Conservation (phyloP, 2,113 vertebrate genomes). For the Perccottus glenii region DNA sequence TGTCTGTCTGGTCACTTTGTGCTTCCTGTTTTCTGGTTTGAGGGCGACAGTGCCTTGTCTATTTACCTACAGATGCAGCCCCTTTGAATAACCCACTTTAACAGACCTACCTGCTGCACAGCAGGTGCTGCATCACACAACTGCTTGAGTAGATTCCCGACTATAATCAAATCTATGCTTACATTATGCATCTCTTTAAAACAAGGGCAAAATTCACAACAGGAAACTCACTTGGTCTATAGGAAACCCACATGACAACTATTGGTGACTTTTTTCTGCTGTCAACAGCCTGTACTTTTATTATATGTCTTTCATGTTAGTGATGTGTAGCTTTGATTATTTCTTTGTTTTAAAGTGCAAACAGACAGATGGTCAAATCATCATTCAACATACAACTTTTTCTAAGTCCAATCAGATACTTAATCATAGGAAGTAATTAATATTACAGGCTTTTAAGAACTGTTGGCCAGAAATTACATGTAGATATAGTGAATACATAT, state of each 20-base stretch:
- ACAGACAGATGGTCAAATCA: too few relatives aligned
- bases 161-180: background rate
- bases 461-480: too few relatives aligned
- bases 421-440: too few relatives aligned
- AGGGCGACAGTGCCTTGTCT: constrained; percentile 56
- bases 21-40: constrained; percentile 58
- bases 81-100: constrained; percentile 45
- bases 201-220: background rate
- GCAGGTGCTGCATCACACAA: constrained; percentile 3
- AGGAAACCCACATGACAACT: background rate
- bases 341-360: too few relatives aligned
- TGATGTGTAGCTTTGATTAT: too few relatives aligned
- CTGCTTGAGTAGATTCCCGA: background rate
- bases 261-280: too few relatives aligned
- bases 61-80: constrained; percentile 48
- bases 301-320: too few relatives aligned
- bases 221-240: background rate
- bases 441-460: too few relatives aligned
- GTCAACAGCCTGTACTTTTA: background rate
- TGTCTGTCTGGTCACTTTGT: constrained; percentile 62
- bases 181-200: background rate
- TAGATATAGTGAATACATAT: background rate
- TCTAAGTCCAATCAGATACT: too few relatives aligned
- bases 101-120: background rate
- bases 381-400: too few relatives aligned